Evolutionary conservation across 2,888 invertebrate genomes (phyloP).

Genomic region (Tricholauxania praeusta): DNA sequence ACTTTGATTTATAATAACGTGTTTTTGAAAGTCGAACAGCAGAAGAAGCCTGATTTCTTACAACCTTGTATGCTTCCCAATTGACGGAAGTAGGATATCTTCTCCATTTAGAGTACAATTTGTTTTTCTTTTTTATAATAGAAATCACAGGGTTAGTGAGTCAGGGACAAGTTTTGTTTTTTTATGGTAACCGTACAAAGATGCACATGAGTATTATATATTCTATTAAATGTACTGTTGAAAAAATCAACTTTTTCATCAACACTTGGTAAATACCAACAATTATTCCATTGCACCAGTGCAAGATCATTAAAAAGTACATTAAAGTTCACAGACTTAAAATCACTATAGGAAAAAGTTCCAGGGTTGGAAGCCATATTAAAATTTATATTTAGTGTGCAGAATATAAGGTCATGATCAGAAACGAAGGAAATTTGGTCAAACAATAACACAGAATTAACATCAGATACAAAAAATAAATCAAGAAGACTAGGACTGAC

Average conservation of each 20-base stretch:
- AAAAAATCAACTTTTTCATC: too few species aligned
- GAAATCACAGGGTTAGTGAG: neutral
- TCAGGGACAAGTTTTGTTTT: slow-evolving; percentile 23
- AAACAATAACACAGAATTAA: neutral
- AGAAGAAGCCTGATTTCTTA: too few species aligned
- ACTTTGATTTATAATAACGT: too few species aligned
- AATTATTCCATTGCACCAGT: slow-evolving; percentile 12
- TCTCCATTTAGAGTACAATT: too few species aligned
- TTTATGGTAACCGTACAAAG: neutral
- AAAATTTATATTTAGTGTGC: slow-evolving; percentile 20
- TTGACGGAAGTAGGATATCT: too few species aligned
- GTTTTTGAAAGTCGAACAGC: too few species aligned
- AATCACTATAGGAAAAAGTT: slow-evolving; percentile 22
- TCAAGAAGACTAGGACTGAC: neutral
- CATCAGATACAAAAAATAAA: too few species aligned
- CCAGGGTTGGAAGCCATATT: neutral
- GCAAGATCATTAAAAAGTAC: slow-evolving; percentile 6
- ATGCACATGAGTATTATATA: too few species aligned
- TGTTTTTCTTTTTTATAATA: neutral
- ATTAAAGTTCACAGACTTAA: slow-evolving; percentile 8
- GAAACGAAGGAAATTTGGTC: slow-evolving; percentile 32
- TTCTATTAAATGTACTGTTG: too few species aligned
- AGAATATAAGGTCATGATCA: slow-evolving; percentile 37
- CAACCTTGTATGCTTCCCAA: too few species aligned
- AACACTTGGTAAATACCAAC: slow-evolving; percentile 7